A percentile compares a stretch with the other conserved stretches of the same genome.
These are phyloP conservation scores for Scomber scombrus DNA, from an alignment of 2,113 vertebrate genomes.

Conservation along the genomic window DNA sequence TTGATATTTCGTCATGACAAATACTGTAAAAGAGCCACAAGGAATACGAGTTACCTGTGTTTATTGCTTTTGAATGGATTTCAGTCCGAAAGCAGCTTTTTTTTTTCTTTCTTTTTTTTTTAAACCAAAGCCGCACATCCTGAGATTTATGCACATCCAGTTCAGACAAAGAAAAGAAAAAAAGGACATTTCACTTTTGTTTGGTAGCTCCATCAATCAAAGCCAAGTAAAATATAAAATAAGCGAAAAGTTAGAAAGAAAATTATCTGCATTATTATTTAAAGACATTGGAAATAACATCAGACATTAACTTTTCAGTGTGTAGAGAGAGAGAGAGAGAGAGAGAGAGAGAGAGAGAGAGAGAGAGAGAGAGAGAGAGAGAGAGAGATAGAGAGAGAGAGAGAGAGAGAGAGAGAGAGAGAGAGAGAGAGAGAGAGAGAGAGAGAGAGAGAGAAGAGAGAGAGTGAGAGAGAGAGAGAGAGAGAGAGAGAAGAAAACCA, in stretches of 20 bases:
- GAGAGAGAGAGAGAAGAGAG: no score
- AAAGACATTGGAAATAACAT: constrained; percentile 20
- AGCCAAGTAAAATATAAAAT: constrained; percentile 3
- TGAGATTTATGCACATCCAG: constrained; percentile 44
- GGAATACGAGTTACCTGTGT: constrained; percentile 73
- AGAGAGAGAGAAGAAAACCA: constrained; percentile 9
- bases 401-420: background rate
- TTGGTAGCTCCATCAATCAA: constrained; percentile 18
- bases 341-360: no score
- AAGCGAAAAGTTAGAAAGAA: background rate
- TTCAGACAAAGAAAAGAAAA: constrained; percentile 5
- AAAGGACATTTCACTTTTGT: background rate
- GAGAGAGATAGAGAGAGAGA: background rate
- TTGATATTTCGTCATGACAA: constrained; percentile 77
- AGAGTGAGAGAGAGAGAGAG: no score
- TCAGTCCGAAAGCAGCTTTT: constrained; percentile 41
- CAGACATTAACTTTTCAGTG: constrained; percentile 38
- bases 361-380: no score
- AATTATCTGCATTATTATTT: constrained; percentile 7
- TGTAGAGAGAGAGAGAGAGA: background rate
- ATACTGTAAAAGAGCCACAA: constrained; percentile 72
- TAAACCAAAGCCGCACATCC: constrained; percentile 32
- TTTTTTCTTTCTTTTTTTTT: constrained; percentile 25
- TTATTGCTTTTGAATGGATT: constrained; percentile 61
- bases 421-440: constrained; percentile 13